A percentile compares a stretch with the other conserved stretches of the same genome.
These are phyloP conservation scores for Caenorhabditis panamensis DNA, from an alignment of 2,888 invertebrate species.

Conservation along the genomic window DNA sequence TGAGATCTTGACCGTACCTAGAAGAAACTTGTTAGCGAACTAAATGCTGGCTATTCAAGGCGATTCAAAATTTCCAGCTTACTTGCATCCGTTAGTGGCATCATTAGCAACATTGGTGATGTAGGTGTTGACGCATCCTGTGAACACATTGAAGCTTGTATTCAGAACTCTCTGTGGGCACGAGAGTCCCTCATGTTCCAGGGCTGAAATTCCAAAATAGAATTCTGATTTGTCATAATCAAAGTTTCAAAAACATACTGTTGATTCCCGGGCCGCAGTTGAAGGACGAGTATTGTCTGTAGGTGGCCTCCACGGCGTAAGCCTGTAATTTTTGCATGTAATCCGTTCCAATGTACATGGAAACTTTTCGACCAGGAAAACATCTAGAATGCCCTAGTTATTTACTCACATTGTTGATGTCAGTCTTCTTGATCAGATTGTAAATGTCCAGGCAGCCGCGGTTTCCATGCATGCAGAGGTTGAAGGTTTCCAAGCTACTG, in stretches of 20 bases:
- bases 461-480: conserved; percentile 62
- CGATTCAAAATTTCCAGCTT: conserved; percentile 8
- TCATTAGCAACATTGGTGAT: conserved; percentile 59
- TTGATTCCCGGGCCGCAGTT: conserved; percentile 70
- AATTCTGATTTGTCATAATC: neutral
- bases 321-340: conserved; percentile 51
- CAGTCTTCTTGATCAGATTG: conserved; percentile 61
- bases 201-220: conserved; percentile 38
- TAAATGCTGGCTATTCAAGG: neutral
- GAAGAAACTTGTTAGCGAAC: neutral
- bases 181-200: conserved; percentile 59
- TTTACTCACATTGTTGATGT: conserved; percentile 63
- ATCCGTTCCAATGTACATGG: conserved; percentile 7
- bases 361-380: neutral
- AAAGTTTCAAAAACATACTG: conserved; percentile 45
- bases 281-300: conserved; percentile 62
- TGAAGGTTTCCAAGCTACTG: conserved; percentile 66
- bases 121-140: conserved; percentile 60
- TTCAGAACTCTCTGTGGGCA: conserved; percentile 64
- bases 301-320: conserved; percentile 60
- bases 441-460: conserved; percentile 56
- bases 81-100: conserved; percentile 62
- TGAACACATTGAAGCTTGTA: conserved; percentile 49
- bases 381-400: neutral
- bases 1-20: conserved; percentile 64